Percentiles rank a stretch among this genome's conserved stretches.
Conservation (phyloP, 2,888 invertebrate genomes). For the Tipula vernalis region DNA sequence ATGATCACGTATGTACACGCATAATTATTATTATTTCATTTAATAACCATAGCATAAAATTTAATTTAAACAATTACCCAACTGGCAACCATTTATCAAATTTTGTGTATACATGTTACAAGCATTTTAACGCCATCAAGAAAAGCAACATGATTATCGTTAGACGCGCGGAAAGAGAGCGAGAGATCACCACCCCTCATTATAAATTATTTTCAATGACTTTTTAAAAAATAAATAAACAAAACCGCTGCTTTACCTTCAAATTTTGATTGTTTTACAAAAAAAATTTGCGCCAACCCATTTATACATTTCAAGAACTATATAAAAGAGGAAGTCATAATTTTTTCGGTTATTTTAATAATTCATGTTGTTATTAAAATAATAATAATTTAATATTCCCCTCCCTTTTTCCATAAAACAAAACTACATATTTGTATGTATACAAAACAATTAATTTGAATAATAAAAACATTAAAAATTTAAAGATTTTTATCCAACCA, state of each 20-base stretch:
- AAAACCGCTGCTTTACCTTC: background rate
- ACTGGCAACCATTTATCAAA: background rate
- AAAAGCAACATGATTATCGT: background rate
- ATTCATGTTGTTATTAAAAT: background rate
- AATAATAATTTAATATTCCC: background rate
- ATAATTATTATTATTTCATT: background rate
- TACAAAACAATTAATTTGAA: background rate
- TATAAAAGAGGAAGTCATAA: background rate
- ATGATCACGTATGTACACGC: background rate
- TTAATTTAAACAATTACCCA: background rate
- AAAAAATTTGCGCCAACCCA: background rate
- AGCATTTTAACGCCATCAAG: background rate
- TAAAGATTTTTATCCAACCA: background rate
- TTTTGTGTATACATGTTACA: background rate
- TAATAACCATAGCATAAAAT: background rate
- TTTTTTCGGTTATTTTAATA: background rate
- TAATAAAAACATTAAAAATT: background rate
- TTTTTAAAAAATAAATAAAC: background rate
- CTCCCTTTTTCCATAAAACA: background rate
- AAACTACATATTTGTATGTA: no score
- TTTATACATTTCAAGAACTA: background rate
- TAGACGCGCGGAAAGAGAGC: background rate
- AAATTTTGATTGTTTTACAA: background rate
- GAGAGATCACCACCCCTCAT: background rate
- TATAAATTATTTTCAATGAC: background rate